phyloP scores from a whole-genome alignment of 2,797 vertebrate species.

The Lepilemur ruficaudatus region DNA sequence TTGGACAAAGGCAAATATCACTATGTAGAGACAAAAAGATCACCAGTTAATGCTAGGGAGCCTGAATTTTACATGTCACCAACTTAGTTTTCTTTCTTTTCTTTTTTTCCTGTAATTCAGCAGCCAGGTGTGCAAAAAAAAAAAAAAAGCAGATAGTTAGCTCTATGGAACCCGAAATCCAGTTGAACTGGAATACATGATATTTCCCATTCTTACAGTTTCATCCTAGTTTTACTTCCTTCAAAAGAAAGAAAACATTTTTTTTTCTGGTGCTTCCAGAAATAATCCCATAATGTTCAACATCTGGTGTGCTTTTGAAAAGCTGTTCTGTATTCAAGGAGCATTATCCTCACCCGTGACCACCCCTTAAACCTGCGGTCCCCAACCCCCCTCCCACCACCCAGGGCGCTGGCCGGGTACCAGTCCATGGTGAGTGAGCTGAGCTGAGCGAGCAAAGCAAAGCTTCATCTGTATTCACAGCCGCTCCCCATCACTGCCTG shows the following conservation, averaged over 20 bases:
- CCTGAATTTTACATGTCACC: background rate
- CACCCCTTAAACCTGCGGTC: background rate
- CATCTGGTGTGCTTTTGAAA: background rate
- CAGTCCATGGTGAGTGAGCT: too few species aligned
- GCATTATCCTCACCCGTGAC: background rate
- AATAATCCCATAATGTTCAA: background rate
- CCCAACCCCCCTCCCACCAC: too few species aligned
- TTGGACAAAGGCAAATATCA: background rate
- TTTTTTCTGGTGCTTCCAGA: background rate
- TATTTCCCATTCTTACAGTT: background rate
- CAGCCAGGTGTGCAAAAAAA: background rate
- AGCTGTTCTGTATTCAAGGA: background rate
- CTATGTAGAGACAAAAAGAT: background rate
- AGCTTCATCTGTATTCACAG: too few species aligned
- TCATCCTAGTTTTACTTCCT: background rate
- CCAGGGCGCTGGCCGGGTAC: too few species aligned
- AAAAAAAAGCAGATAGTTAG: background rate
- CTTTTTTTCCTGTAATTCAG: background rate
- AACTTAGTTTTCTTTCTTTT: background rate
- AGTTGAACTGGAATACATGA: background rate
- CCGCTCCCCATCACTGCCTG: too few species aligned
- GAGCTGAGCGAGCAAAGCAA: too few species aligned
- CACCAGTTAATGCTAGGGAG: background rate
- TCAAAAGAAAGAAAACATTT: background rate
- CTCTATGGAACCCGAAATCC: background rate